Evolutionary conservation across 2,113 vertebrate genomes (phyloP), one percentile per base, ranked within the genome.

Genomic region (Lamprotornis superbus): DNA sequence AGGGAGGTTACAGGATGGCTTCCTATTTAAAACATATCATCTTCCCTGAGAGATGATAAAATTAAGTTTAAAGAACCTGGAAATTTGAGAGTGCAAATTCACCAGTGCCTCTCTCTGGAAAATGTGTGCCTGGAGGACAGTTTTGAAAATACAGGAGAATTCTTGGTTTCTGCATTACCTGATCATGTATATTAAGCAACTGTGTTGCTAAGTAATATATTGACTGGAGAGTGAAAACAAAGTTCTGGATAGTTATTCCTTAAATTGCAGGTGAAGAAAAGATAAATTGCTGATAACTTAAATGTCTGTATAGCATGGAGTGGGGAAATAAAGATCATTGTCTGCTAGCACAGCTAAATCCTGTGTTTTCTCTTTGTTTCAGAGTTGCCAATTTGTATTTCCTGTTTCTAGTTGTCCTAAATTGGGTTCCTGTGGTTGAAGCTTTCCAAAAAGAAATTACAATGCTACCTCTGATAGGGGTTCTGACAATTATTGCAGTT

Each of bases 361-460:
- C 4, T 74, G 1, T 83, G 15, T 90, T 78, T 96, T 74, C 25
- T 89, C 74, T 97, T 96, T 91, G 21, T 80, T 98, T 74, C 96
- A 99, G 99, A 97, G 98, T 95, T 21, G 99, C 99, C 95, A 99
- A 99, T 96, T 98, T 99, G 33, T 99, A 99, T 95, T 99, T 99
- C 97, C 97, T 99, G 30, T 99, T 99, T 97, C 95, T 99, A 59
- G 99, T 98, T 46, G 94, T 99, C 80, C 92, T 99, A 83, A 99
- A 99, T 96, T 99, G 99, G 99, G 98, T 99, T n/a, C 99, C 99
- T 24, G 97, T 98, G 33, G 99, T 99, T 79, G 99, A 99, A 97
- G 99, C 99, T 68, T 99, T 99, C 96, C 98, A 99, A 86, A 99
- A 99, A 94, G 99, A 99, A 96, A 99, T 99, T 80, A 99, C 99